Conservation (phyloP, 2,113 vertebrate species). For the Apteryx mantelli region DNA sequence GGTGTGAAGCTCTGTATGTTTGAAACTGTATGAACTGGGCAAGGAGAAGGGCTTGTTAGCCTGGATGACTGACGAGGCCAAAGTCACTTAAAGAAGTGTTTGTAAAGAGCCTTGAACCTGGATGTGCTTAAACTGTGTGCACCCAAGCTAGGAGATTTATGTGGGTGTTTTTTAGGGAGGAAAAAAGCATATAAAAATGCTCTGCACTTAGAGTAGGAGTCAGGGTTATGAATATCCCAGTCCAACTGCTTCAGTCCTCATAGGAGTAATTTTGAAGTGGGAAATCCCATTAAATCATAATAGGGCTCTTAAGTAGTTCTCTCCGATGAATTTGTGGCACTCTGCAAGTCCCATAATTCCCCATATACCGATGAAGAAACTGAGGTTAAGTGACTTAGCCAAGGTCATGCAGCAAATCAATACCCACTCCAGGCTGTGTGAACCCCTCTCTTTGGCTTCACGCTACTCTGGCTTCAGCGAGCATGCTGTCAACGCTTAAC, state of each 20-base stretch:
- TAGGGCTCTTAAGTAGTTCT: constrained; percentile 40
- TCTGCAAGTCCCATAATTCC: constrained; percentile 47
- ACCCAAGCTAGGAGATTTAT: not conserved
- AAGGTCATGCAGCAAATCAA: constrained; percentile 32
- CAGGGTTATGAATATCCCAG: not conserved
- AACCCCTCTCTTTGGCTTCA: not conserved
- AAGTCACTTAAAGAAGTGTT: not conserved
- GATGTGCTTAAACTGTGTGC: not conserved
- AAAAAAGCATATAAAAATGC: not conserved
- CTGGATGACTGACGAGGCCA: not conserved
- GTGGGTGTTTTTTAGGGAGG: not conserved
- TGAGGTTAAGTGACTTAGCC: constrained; percentile 61
- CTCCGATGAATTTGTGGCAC: constrained; percentile 39
- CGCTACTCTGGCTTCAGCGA: fast-evolving
- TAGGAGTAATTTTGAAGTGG: constrained; percentile 17
- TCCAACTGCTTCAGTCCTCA: not conserved
- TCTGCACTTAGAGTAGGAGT: not conserved
- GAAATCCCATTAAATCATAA: constrained; percentile 64
- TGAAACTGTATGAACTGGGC: not conserved
- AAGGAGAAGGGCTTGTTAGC: not conserved
- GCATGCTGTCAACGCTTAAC: not conserved
- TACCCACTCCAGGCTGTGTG: not conserved
- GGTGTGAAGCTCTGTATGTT: not conserved
- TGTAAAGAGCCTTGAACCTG: not conserved
- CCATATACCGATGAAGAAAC: constrained; percentile 29